Base-by-base conservation (phyloP, 2,797 vertebrate genomes). In the Gymnothorax javanicus region DNA sequence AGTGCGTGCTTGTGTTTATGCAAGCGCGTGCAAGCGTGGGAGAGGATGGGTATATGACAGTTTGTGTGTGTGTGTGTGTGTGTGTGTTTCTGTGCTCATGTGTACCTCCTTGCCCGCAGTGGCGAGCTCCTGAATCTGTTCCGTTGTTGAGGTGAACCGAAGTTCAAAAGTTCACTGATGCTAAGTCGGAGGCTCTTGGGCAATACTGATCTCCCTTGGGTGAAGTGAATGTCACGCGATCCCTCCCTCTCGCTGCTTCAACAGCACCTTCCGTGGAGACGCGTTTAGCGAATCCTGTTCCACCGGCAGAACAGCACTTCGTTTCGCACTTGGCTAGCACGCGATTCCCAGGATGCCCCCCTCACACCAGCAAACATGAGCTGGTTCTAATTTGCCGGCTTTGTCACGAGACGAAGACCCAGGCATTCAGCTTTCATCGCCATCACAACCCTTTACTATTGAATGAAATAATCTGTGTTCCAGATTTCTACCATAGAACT, bases 191-290 rank as follows among this genome's bases (percentile, higher is more conserved):
- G 75, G 12, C 75, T 79, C 75, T 20, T 17, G 58, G 86, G 43
- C 13, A 50, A 27, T 56, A 8, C 84, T 75, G 64, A 23, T 50
- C 84, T 91, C 92, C 91, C 91, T 27, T 57, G 92, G 91, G 95
- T 91, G 59, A 27, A 88, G 87, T 83, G 86, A 23, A 69, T 92
- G 88, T 92, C 96, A 96, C 93, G 94, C 95, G 20, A 91, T 95
- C 93, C 90, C 95, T 94, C 95, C 58, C 58, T 89, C 58, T 94
- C 90, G 93, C 92, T 90, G 94, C 95, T 95, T 94, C 91, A 95
- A 90, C 27, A 59, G 27, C 92, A 92, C 89, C 89, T 89, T 90
- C 89, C 86, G 85, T 90, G 91, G 93, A 94, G 79, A 33, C 59
- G 82, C 87, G 93, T 91, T 90, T 89, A 91, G 91, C 91, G 88